These are phyloP conservation scores for Sebastes matsubarae DNA, from an alignment of 2,797 vertebrate species.

Conservation along the genomic window DNA sequence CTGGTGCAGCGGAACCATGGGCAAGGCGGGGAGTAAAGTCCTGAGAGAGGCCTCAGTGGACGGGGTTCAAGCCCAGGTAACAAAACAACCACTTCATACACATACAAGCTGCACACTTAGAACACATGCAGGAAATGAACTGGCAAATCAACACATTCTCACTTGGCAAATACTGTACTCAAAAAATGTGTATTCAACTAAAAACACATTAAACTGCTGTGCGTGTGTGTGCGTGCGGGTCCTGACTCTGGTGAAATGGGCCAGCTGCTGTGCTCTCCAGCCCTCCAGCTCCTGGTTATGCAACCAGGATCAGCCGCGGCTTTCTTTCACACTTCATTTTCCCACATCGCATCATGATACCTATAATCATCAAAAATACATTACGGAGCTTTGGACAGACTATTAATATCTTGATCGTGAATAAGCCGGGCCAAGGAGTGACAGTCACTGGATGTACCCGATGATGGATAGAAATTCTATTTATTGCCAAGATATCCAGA, in stretches of 20 bases:
- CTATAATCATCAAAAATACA: slow-evolving; percentile 47
- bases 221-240: neutral
- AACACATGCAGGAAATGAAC: neutral
- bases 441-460: slow-evolving; percentile 28
- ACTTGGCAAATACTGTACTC: neutral
- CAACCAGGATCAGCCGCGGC: slow-evolving; percentile 64
- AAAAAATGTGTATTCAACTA: neutral
- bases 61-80: slow-evolving; percentile 77
- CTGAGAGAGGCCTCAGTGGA: slow-evolving; percentile 73
- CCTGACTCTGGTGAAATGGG: slow-evolving; percentile 4
- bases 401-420: slow-evolving; percentile 40
- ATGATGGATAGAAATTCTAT: neutral
- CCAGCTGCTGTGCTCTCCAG: slow-evolving; percentile 47
- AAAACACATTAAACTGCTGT: slow-evolving; percentile 1
- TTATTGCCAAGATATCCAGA: neutral
- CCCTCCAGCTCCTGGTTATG: slow-evolving; percentile 52
- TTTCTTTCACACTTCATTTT: slow-evolving; percentile 61
- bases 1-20: slow-evolving; percentile 66
- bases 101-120: neutral
- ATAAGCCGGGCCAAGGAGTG: slow-evolving; percentile 10
- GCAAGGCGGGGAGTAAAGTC: slow-evolving; percentile 78
- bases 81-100: neutral
- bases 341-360: slow-evolving; percentile 40
- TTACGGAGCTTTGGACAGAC: slow-evolving; percentile 16
- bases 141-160: neutral